phyloP scores from a whole-genome alignment of 2,888 invertebrate genomes.

The Phengaris arion region DNA sequence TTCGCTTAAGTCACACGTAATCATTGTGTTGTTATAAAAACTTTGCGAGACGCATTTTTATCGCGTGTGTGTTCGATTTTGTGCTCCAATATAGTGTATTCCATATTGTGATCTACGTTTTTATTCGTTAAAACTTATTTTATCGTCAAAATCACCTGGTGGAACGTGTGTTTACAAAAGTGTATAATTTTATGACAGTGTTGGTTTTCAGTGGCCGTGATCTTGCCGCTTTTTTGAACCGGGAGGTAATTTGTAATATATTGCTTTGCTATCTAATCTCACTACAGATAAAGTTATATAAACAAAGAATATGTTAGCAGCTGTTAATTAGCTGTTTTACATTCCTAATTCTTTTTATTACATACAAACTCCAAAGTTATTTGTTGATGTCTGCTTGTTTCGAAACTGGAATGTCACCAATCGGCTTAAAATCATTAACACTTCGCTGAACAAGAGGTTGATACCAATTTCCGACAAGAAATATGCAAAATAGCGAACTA shows the following conservation, averaged over 20 bases:
- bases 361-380: too few species aligned
- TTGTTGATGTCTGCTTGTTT: too few species aligned
- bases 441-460: neutral
- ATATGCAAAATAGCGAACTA: neutral
- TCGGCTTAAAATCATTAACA: too few species aligned
- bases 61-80: constrained; percentile 34
- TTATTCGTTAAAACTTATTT: constrained; percentile 32
- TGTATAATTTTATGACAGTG: constrained; percentile 19
- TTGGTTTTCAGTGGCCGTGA: constrained; percentile 20
- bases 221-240: constrained; percentile 11
- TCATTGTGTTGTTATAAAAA: constrained; percentile 50
- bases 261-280: constrained; percentile 2
- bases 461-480: neutral
- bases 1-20: constrained; percentile 62
- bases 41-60: constrained; percentile 56
- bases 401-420: too few species aligned
- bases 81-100: constrained; percentile 20
- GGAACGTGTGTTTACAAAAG: constrained; percentile 28
- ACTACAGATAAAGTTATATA: neutral
- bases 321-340: neutral
- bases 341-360: neutral
- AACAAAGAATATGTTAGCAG: neutral
- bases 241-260: constrained; percentile 11
- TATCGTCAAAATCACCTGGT: neutral
- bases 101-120: neutral